phyloP scores from a whole-genome alignment of 2,113 vertebrate genomes.

The Panthera uncia region DNA sequence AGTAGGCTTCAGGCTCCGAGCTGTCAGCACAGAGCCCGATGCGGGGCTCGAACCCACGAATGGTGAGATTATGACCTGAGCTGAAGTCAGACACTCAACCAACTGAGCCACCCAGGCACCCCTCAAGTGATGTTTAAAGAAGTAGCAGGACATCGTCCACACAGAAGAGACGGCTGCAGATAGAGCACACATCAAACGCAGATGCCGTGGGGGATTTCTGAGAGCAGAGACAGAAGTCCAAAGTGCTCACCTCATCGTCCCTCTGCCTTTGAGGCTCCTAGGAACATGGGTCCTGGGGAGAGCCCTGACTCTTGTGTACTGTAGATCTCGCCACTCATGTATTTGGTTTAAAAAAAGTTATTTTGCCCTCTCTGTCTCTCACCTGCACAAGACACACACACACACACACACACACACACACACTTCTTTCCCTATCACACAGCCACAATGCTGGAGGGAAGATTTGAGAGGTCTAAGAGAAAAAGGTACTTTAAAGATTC shows the following conservation, averaged over 20 bases:
- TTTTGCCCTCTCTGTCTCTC: neutral
- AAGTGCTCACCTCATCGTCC: neutral
- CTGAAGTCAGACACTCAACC: too few species aligned
- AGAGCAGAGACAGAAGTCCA: neutral
- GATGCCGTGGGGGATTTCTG: neutral
- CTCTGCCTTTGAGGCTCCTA: neutral
- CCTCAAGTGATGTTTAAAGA: neutral
- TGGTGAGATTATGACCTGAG: too few species aligned
- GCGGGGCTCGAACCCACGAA: too few species aligned
- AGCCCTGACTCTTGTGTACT: neutral
- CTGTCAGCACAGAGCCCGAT: too few species aligned
- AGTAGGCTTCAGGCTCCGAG: too few species aligned
- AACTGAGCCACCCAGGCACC: too few species aligned
- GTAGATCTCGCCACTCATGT: neutral
- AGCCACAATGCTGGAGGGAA: neutral
- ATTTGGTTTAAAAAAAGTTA: neutral
- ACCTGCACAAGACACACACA: too few species aligned
- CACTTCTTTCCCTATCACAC: neutral
- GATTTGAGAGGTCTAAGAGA: neutral
- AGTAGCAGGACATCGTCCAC: rapidly evolving
- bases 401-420: neutral
- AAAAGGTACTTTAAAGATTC: neutral
- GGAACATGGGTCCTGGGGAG: neutral
- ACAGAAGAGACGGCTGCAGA: neutral
- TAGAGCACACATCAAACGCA: neutral